These are phyloP conservation scores for Nasonia vitripennis DNA, from an alignment of 1,140 invertebrate genomes.

Conservation along the genomic window DNA sequence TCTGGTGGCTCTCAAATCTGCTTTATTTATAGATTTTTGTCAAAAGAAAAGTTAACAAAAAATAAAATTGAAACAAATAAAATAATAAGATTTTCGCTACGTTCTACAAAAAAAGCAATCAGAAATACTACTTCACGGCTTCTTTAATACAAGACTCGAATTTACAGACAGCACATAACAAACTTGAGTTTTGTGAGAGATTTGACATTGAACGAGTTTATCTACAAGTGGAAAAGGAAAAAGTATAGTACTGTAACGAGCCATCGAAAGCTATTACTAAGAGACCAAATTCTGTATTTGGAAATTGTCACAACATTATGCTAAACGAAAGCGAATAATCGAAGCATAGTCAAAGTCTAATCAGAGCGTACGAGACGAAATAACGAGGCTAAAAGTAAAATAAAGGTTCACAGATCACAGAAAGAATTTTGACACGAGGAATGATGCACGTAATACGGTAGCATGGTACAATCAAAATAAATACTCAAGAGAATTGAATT, in stretches of 20 bases:
- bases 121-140: constrained; percentile 32
- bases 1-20: constrained; percentile 73
- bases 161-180: constrained; percentile 30
- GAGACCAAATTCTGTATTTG: constrained; percentile 34
- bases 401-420: constrained; percentile 17
- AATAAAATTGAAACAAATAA: not conserved
- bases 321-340: constrained; percentile 48
- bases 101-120: constrained; percentile 30
- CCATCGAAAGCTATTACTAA: constrained; percentile 47
- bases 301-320: constrained; percentile 47
- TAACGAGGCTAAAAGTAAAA: constrained; percentile 33
- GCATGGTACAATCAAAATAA: constrained; percentile 20
- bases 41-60: constrained; percentile 9
- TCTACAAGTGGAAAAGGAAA: constrained; percentile 40
- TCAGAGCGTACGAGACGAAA: constrained; percentile 22
- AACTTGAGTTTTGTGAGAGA: constrained; percentile 42
- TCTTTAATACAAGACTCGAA: constrained; percentile 22
- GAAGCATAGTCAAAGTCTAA: constrained; percentile 50
- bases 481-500: constrained; percentile 12
- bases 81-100: constrained; percentile 36
- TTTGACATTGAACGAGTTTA: constrained; percentile 44
- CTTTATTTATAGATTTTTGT: constrained; percentile 58
- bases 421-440: constrained; percentile 29
- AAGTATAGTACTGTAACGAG: constrained; percentile 43
- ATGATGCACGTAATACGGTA: constrained; percentile 5